Base-by-base conservation (phyloP, 2,113 vertebrate species). In the Hemibagrus wyckioides region DNA sequence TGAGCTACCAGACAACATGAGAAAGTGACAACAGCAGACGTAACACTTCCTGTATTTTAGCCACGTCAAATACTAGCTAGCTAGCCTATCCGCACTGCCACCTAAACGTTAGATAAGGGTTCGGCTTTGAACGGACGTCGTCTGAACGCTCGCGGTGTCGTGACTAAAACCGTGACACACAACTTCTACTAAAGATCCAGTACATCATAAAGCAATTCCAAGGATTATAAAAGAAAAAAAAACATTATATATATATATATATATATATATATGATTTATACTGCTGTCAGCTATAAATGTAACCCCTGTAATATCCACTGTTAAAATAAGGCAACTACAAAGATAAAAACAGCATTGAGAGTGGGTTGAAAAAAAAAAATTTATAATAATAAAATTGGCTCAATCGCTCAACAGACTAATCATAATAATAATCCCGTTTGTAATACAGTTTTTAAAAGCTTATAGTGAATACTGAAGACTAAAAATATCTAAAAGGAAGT, bases 301-400 rank as follows among this genome's bases (percentile, higher is more conserved):
- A 77, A 85, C 80, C 73, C 9, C 57, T 30, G 84, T 52, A 54
- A 83, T 9, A 48, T 75, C 13, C 86, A 71, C 85, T 44, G 80
- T 84, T 89, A 85, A 90, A 82, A 88, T 88, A 89, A 88, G 77
- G 88, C 88, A 33, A 82, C 48, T 69, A 65, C 73, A 30, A 50
- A 25, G 23, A 88, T 61, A 69, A 83, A 87, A 82, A 81, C 65
- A 80, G 71, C 52, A 84, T 33, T 41, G 57, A 82, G 36, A 23
- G 36, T 30, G 9, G n/a, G 56, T 67, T 57, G 23, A 21, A 86
- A 80, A 39, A 41, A 14, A 59, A 1, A 65, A 15, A 2, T 67
- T 19, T 44, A 75, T 6, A 48, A 57, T 28, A 50, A 25, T 61
- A 82, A 88, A 84, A 83, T 61, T n/a, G 73, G 56, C 65, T 87